A percentile compares a stretch with the other conserved stretches of the same genome.
Evolutionary conservation across 2,113 vertebrate genomes (phyloP).

Genomic region (Choloepus hoffmanni): DNA sequence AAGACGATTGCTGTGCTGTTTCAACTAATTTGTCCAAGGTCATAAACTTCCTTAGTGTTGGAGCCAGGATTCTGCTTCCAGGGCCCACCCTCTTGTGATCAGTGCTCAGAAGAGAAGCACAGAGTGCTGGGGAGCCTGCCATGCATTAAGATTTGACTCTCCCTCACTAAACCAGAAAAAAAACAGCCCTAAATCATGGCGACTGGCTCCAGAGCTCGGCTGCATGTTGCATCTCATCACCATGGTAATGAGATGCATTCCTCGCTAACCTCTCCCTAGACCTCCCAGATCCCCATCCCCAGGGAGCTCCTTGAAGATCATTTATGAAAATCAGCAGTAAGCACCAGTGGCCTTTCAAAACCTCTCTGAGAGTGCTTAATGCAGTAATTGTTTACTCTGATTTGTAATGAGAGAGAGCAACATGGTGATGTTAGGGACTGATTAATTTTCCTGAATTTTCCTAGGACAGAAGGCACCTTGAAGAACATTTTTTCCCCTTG

Average conservation of each 20-base stretch:
- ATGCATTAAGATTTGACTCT: neutral
- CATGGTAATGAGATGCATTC: conserved; percentile 70
- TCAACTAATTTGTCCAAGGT: neutral
- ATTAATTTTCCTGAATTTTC: conserved; percentile 55
- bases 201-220: neutral
- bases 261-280: conserved; percentile 56
- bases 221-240: conserved; percentile 63
- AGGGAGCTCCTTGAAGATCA: conserved; percentile 64
- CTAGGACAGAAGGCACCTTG: conserved; percentile 68
- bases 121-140: neutral
- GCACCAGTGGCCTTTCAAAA: conserved; percentile 69
- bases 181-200: neutral
- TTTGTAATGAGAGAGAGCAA: conserved; percentile 67
- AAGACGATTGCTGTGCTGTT: neutral
- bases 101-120: neutral
- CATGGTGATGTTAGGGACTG: neutral
- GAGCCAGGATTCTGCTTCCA: neutral
- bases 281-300: conserved; percentile 59
- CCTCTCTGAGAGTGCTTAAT: conserved; percentile 70
- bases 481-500: conserved; percentile 53
- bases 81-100: neutral
- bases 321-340: conserved; percentile 77
- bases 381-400: conserved; percentile 75
- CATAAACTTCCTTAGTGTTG: neutral
- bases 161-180: neutral